Evolutionary conservation across 1,140 invertebrate species (phyloP).

Genomic region (Dinoponera quadriceps): DNA sequence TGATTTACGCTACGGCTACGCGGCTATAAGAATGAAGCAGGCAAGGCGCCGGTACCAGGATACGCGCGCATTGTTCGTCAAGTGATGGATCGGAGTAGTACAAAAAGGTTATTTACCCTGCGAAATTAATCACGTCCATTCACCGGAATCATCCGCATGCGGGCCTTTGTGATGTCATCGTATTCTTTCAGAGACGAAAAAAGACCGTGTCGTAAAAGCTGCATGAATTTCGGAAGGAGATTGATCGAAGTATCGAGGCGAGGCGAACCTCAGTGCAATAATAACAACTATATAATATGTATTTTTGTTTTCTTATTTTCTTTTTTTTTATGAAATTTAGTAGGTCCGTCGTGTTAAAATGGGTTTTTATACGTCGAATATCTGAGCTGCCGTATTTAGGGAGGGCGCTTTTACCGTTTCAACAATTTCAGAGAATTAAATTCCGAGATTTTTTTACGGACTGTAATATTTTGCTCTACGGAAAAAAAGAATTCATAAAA

Average conservation of each 20-base stretch:
- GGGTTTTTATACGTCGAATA: too few species aligned
- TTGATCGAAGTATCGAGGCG: neutral
- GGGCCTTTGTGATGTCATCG: neutral
- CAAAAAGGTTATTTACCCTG: slow-evolving; percentile 71
- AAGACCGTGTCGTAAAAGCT: neutral
- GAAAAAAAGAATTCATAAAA: neutral
- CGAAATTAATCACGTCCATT: slow-evolving; percentile 72
- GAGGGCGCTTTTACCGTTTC: too few species aligned
- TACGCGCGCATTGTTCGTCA: slow-evolving; percentile 40
- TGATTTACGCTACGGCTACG: slow-evolving; percentile 68
- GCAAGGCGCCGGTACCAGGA: slow-evolving; percentile 43
- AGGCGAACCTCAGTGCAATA: neutral
- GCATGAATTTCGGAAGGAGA: neutral
- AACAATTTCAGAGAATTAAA: neutral
- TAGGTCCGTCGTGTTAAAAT: too few species aligned
- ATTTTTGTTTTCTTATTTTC: too few species aligned
- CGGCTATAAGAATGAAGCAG: slow-evolving; percentile 14
- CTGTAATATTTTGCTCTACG: neutral
- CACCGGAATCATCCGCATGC: neutral
- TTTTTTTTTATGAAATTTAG: too few species aligned
- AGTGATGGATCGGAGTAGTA: slow-evolving; percentile 64
- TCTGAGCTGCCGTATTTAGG: too few species aligned
- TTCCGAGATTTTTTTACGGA: neutral
- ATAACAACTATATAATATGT: neutral
- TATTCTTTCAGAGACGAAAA: neutral